Conservation (phyloP, 2,888 invertebrate species). For the Idaea aversata region DNA sequence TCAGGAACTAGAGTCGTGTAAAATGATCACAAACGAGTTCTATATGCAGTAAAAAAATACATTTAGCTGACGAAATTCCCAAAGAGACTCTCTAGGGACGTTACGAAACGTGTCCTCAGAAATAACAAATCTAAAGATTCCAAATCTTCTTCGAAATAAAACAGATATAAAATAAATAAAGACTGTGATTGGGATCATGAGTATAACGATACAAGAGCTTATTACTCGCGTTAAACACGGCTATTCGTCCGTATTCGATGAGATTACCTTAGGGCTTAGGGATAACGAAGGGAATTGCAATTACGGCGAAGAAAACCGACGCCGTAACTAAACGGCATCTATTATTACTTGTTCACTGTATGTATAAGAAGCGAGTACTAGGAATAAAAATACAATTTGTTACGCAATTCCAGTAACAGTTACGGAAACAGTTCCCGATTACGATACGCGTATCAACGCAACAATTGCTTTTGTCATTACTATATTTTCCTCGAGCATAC, state of each 20-base stretch:
- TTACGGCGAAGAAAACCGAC: constrained; percentile 42
- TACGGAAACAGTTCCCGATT: constrained; percentile 64
- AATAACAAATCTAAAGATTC: constrained; percentile 18
- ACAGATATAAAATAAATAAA: constrained; percentile 16
- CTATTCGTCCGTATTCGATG: constrained; percentile 48
- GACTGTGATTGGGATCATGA: constrained; percentile 27
- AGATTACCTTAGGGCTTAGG: constrained; percentile 47
- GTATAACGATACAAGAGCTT: constrained; percentile 34
- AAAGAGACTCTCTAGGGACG: constrained; percentile 27
- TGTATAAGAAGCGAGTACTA: constrained; percentile 35
- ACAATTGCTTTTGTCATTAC: constrained; percentile 35
- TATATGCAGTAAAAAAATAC: constrained; percentile 34
- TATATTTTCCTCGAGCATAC: constrained; percentile 47
- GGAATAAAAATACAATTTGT: constrained; percentile 45
- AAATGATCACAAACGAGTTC: constrained; percentile 33
- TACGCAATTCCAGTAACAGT: constrained; percentile 52
- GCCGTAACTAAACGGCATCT: constrained; percentile 45
- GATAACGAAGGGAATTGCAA: constrained; percentile 47
- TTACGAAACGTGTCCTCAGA: constrained; percentile 30
- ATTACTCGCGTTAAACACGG: constrained; percentile 41
- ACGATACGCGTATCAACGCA: constrained; percentile 47
- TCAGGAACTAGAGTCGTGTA: constrained; percentile 34
- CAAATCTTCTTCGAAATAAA: constrained; percentile 4
- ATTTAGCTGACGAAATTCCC: constrained; percentile 32
- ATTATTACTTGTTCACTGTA: constrained; percentile 42